Evolutionary conservation across 2,113 vertebrate species (phyloP), one percentile per base, ranked within the genome.

Genomic region (Oryzias celebensis): DNA sequence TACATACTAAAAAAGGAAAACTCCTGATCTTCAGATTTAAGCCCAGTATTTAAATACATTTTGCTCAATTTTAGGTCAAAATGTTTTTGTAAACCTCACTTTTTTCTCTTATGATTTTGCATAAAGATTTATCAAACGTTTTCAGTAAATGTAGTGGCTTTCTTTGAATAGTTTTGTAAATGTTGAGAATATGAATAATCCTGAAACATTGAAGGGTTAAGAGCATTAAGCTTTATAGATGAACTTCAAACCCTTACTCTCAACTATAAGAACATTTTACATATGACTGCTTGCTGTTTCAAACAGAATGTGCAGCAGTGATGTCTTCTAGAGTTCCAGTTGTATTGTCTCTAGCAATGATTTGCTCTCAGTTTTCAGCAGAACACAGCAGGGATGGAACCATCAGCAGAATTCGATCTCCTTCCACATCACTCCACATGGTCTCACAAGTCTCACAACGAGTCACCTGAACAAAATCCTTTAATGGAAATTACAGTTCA

Each of bases 321-420:
- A 47, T 52, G 58, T 36, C 15, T 20, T 12, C 14, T 52, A 46
- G 7, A 10, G 36, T 43, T 10, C 48, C 52, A 51, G 18, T 63
- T 51, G 36, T 41, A 47, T 62, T 20, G 60, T 78, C 67, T 77
- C 46, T 45, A 68, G 62, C 49, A 85, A 82, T 61, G 85, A 87
- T 85, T 87, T 75, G 56, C 52, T 77, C 74, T 87, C 85, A 63
- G 77, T 62, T 82, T 65, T 78, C 72, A 15, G 36, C 31, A 63
- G 58, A 62, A 52, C 57, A 73, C 75, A 60, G 68, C 52, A 23
- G 57, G 43, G 74, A 72, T 78, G 67, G 64, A 76, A 48, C 55
- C 68, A 52, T 61, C 54, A 66, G 79, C 69, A 75, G 70, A 87
- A 85, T 81, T 53, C 65, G 72, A 87, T 81, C 67, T 57, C 73